Base-by-base conservation (phyloP, 53 echinoderm and acorn worm genomes). In the Echinometra lucunter region DNA sequence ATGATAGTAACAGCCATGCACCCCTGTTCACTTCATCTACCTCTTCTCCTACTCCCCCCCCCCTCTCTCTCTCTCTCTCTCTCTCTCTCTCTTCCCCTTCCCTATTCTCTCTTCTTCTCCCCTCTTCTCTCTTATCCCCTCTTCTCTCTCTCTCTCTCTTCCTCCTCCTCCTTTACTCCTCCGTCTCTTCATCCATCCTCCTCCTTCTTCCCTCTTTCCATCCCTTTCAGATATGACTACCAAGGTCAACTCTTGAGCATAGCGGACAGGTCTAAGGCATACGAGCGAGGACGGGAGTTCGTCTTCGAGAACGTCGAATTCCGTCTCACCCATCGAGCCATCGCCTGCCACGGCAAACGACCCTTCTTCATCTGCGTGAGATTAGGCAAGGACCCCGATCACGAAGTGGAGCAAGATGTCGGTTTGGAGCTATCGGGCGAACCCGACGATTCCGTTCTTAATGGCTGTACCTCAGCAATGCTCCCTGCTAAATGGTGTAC, bases 321-420 rank as follows among this genome's bases (percentile, higher is more conserved):
- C 82, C 44, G 21, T 44, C 2, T 81, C 82, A 4, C 7, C 82
- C 44, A 42, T 27, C 44, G 3, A 18, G 3, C 44, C 17, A 18
- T 81, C 82, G 38, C 32, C 82, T 81, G 38, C n/a, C 44, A 42
- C 5, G n/a, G n/a, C 17, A 42, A 42, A 38, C 44, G 38, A 38
- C 44, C 44, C 82, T 81, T 81, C 82, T 81, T 81, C 82, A 42
- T 81, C 82, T 81, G 38, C 82, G 38, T 81, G 18, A 18, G 38
- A 15, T 27, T 81, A 6, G 38, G 19, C 6, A 42, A 42, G 16
- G 18, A 42, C 34, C 23, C 44, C 28, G 18, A 18, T 34, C 18
- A 21, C 60, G 21, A 19, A 23, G 5, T 18, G 60, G 23, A 60
- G 60, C 19, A 60, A 19, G 60, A 21, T 23, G 18, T 19, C 60